Evolutionary conservation across 2,113 vertebrate species (phyloP).

Genomic region (Sminthopsis crassicaudata): DNA sequence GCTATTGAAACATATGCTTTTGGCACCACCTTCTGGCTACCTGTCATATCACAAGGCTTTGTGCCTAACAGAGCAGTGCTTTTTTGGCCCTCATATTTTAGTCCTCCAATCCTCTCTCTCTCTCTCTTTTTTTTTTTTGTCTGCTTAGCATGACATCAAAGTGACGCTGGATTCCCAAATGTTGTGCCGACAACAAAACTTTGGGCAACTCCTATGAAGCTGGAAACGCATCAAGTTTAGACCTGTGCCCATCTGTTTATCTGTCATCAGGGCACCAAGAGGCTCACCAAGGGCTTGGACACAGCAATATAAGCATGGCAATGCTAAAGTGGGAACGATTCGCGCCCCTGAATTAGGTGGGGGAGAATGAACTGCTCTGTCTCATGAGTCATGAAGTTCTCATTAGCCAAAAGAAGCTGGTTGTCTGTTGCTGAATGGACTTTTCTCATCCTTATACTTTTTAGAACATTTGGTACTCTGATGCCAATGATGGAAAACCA

Average conservation of each 20-base stretch:
- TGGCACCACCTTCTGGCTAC: conserved; percentile 19
- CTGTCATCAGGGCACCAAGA: background rate
- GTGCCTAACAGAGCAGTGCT: accelerated
- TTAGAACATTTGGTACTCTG: background rate
- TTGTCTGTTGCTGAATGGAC: background rate
- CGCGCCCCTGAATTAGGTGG: background rate
- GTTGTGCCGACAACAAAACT: background rate
- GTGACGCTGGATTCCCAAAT: background rate
- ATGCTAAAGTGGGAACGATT: background rate
- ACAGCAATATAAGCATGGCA: background rate
- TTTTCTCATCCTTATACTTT: background rate
- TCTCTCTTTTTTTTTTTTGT: background rate
- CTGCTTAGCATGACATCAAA: background rate
- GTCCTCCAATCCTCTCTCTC: background rate
- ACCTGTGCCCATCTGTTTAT: background rate
- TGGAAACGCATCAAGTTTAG: background rate
- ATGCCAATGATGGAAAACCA: background rate
- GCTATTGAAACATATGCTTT: background rate
- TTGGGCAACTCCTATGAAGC: background rate
- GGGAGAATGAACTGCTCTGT: background rate
- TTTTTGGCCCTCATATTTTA: background rate
- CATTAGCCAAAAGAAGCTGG: background rate
- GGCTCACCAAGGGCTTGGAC: background rate
- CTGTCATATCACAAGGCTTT: background rate
- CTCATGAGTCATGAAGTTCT: background rate